Evolutionary conservation across 1,140 invertebrate species (phyloP).

Genomic region (Planococcus citri): DNA sequence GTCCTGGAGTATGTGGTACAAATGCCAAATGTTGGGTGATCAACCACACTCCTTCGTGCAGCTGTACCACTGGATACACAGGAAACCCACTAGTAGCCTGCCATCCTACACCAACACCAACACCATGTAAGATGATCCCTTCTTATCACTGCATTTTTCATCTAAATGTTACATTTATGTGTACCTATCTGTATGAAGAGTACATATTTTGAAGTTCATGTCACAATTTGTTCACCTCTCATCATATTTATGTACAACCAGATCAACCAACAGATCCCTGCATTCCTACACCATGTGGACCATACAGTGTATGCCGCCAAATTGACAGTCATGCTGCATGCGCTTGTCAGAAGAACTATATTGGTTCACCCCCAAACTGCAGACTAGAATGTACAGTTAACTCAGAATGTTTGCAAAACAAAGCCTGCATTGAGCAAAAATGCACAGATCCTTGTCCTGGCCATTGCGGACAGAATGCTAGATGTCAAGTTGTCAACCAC

Average conservation of each 20-base stretch:
- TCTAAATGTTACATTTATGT: conserved; percentile 31
- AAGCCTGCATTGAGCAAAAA: conserved; percentile 65
- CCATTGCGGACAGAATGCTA: conserved; percentile 62
- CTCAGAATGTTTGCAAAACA: conserved; percentile 56
- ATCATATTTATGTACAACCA: conserved; percentile 26
- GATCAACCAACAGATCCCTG: conserved; percentile 52
- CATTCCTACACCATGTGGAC: conserved; percentile 64
- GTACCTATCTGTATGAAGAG: too few relatives aligned
- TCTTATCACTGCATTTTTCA: conserved; percentile 40
- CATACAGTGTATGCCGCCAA: conserved; percentile 62
- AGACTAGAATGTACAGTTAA: conserved; percentile 66
- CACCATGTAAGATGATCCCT: conserved; percentile 32
- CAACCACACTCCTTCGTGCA: conserved; percentile 67
- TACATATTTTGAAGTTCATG: too few relatives aligned
- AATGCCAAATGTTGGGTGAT: conserved; percentile 65
- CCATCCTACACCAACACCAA: conserved; percentile 27
- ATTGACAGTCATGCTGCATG: conserved; percentile 47
- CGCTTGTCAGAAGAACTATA: conserved; percentile 61
- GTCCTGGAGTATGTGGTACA: conserved; percentile 65
- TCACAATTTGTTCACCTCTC: too few relatives aligned
- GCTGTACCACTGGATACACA: conserved; percentile 55
- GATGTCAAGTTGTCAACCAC: conserved; percentile 67
- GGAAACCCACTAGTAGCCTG: conserved; percentile 64
- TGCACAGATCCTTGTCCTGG: conserved; percentile 68
- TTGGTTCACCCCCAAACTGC: conserved; percentile 60